Base-by-base conservation (phyloP, 2,888 invertebrate species). In the Apamea anceps region DNA sequence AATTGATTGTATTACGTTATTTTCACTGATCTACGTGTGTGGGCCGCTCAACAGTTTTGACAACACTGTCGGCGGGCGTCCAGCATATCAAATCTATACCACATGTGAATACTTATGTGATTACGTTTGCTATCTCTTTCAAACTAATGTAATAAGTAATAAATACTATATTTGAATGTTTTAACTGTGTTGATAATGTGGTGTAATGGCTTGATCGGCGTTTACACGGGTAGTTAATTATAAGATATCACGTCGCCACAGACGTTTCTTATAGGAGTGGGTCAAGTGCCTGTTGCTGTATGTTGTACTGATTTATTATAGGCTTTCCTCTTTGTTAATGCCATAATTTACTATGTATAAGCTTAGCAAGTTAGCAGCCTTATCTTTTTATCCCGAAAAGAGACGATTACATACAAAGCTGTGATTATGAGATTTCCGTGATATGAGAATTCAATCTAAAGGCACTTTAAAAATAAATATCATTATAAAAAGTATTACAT, bases 171-270 rank as follows among this genome's bases (percentile, higher is more conserved):
- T 75, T 88, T 72, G 83, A 72, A 68, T 78, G 75, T 42, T 57
- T 57, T 54, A 18, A 78, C 63, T 77, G 70, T 28, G 21, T 76
- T 54, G 10, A 51, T 81, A 80, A 80, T 57, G 60, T 82, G 75
- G 80, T 80, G 28, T 68, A 75, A 60, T 74, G 32, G 79, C 79
- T 80, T 86, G 89, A 87, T 90, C 86, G 89, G 84, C 88, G 89
- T 92, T 89, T 91, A 87, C 88, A 92, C 90, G 91, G 90, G 90
- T 90, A 89, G 93, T 93, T 93, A 92, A 93, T 92, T 93, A 93
- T 91, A 87, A 75, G 42, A 66, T 67, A 79, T 79, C 67, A 76
- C 79, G 62, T 77, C 66, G 76, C 73, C 81, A 65, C 73, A 67
- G 60, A 67, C 72, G 72, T 77, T 72, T 79, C 72, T 57, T 75